A percentile compares a stretch with the other conserved stretches of the same genome.
phyloP scores from a whole-genome alignment of 2,797 vertebrate species.

The Mus caroli region DNA sequence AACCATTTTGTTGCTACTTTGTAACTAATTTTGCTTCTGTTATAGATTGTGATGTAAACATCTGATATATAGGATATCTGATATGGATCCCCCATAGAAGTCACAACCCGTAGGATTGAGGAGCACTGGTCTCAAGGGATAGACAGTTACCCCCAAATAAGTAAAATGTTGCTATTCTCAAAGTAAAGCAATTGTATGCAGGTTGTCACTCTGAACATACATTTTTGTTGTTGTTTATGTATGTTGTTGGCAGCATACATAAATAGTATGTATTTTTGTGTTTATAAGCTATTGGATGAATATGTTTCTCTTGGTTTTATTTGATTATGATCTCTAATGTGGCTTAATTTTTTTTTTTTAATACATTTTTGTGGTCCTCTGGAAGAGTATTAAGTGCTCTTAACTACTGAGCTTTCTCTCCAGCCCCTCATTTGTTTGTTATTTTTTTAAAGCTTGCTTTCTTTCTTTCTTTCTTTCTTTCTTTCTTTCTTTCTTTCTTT shows the following conservation, averaged over 20 bases:
- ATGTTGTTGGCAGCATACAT: not conserved
- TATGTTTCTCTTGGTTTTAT: slow-evolving; percentile 39
- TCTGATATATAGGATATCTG: not conserved
- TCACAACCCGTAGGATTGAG: not conserved
- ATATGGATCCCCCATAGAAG: not conserved
- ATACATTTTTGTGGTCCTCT: too few species aligned
- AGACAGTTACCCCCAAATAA: not conserved
- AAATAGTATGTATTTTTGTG: not conserved
- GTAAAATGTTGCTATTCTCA: not conserved
- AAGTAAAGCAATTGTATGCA: slow-evolving; percentile 17
- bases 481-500: too few species aligned
- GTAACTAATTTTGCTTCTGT: not conserved
- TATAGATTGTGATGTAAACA: not conserved
- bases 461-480: fast-evolving
- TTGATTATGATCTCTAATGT: slow-evolving; percentile 45
- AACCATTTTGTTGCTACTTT: not conserved
- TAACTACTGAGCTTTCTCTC: too few species aligned
- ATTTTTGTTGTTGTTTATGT: not conserved
- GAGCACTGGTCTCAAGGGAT: not conserved
- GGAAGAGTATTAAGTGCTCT: too few species aligned
- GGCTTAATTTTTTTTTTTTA: not conserved
- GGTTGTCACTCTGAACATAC: not conserved
- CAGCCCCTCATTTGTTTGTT: too few species aligned
- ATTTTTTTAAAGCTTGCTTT: too few species aligned
- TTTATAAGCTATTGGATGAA: not conserved